These are phyloP conservation scores for Nemoura dubitans DNA, from an alignment of 2,888 invertebrate genomes.

Conservation along the genomic window DNA sequence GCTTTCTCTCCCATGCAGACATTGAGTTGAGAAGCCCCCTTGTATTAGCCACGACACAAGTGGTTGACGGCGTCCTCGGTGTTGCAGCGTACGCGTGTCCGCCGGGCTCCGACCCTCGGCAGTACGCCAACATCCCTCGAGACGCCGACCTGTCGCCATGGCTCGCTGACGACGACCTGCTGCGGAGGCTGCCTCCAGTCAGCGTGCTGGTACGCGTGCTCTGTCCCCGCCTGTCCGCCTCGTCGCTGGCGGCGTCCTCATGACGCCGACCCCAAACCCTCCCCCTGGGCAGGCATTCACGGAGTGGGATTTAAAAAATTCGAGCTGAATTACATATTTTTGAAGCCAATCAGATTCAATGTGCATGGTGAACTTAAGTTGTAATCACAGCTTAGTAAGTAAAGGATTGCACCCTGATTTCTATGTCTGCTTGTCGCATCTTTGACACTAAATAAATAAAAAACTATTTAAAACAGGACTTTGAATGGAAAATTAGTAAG, in stretches of 20 bases:
- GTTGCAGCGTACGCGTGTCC: conserved; percentile 57
- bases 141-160: conserved; percentile 92
- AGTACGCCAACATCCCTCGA: conserved; percentile 67
- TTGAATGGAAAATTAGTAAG: no score
- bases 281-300: no score
- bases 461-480: no score
- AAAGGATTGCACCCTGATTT: no score
- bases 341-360: no score
- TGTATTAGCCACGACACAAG: background rate
- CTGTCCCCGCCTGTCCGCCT: background rate
- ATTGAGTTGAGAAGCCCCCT: background rate
- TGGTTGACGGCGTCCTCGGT: background rate
- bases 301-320: no score
- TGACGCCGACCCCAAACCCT: background rate
- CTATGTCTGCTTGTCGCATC: no score
- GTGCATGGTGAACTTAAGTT: no score
- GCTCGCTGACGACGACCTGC: conserved; percentile 80
- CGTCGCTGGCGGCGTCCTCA: background rate
- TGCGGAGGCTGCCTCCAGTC: conserved; percentile 83
- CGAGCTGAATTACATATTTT: no score
- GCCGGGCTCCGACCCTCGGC: conserved; percentile 48
- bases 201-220: conserved; percentile 83
- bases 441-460: no score
- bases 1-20: no score
- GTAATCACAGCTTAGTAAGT: no score